These are phyloP conservation scores for Melanocharis versteri DNA, from an alignment of 2,113 vertebrate genomes.

Conservation along the genomic window DNA sequence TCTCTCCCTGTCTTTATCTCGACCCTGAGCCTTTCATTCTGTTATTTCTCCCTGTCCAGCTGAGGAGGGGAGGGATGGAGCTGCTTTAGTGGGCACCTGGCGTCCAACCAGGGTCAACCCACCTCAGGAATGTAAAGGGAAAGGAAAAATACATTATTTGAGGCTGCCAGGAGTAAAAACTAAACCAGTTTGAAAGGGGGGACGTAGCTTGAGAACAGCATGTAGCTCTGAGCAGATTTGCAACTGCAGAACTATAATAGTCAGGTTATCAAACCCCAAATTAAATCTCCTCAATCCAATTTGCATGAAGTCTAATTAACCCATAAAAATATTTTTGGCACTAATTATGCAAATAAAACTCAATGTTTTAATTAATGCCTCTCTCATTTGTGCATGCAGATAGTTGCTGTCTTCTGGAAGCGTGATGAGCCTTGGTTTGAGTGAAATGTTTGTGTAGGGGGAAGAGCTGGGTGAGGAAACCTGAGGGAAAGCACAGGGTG, in stretches of 20 bases:
- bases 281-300: slow-evolving; percentile 1
- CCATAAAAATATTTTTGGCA: slow-evolving; percentile 44
- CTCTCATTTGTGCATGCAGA: slow-evolving; percentile 14
- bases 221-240: not conserved
- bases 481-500: not conserved
- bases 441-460: not conserved
- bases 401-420: not conserved
- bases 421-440: not conserved
- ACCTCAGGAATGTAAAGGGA: not conserved
- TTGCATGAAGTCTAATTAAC: slow-evolving; percentile 60
- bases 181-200: not conserved
- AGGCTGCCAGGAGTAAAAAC: not conserved
- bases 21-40: too few relatives aligned
- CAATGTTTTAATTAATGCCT: slow-evolving; percentile 30
- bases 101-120: not conserved
- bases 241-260: not conserved
- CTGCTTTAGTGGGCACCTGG: not conserved
- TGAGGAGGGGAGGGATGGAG: not conserved
- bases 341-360: slow-evolving; percentile 57
- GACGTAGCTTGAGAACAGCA: not conserved
- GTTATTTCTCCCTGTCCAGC: not conserved
- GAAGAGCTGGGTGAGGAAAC: not conserved
- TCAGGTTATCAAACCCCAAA: slow-evolving; percentile 19
- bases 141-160: not conserved
- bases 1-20: not conserved